Evolutionary conservation across 2,888 invertebrate genomes (phyloP).

Genomic region (Julus scanicus): DNA sequence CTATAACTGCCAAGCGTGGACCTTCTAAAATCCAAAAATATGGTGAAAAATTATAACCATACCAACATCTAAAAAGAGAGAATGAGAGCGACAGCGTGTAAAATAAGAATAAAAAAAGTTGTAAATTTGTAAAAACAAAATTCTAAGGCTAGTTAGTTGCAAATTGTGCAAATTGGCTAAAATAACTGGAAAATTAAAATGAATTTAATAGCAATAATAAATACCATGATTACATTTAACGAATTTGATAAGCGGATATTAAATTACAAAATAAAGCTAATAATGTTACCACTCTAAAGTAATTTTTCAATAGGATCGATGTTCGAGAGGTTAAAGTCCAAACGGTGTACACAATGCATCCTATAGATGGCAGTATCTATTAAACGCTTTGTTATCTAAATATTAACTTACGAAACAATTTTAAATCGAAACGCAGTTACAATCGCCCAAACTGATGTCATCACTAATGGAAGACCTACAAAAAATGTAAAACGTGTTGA

Average conservation of each 20-base stretch:
- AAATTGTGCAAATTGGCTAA: neutral
- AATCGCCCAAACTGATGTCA: conserved; percentile 52
- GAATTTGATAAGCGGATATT: too few species aligned
- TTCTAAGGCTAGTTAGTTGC: neutral
- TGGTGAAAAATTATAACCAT: conserved; percentile 54
- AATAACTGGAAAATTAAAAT: neutral
- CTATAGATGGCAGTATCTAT: too few species aligned
- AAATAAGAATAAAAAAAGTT: neutral
- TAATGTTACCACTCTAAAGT: too few species aligned
- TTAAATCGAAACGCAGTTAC: conserved; percentile 34
- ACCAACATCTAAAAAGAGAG: conserved; percentile 52
- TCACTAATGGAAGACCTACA: conserved; percentile 44
- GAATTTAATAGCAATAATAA: neutral
- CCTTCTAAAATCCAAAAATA: conserved; percentile 57
- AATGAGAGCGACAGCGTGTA: too few species aligned
- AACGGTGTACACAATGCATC: too few species aligned
- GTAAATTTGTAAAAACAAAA: neutral
- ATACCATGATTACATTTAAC: too few species aligned
- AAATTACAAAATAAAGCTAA: too few species aligned
- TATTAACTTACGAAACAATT: conserved; percentile 32
- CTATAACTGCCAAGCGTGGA: conserved; percentile 51
- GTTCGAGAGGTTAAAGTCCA: too few species aligned
- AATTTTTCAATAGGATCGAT: too few species aligned
- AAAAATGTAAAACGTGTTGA: neutral
- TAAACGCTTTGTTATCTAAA: too few species aligned